phyloP scores from a whole-genome alignment of 2,888 invertebrate genomes.

The Calameuta pallipes region DNA sequence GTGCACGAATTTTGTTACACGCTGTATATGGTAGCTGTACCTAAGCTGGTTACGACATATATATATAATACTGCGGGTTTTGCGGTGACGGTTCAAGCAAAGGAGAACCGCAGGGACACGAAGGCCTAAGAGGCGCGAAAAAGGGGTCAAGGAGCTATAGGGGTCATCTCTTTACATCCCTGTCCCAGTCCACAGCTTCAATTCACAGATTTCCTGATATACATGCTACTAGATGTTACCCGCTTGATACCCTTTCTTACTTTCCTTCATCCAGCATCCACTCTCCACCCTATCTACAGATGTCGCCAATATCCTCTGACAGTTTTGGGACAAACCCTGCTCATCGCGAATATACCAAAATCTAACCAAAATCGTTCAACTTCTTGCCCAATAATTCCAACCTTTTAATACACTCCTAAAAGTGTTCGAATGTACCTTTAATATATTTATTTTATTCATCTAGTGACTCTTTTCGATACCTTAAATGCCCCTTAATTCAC shows the following conservation, averaged over 20 bases:
- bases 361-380: not conserved
- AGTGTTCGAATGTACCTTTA: too few relatives aligned
- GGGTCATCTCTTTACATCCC: not conserved
- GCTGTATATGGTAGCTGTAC: not conserved
- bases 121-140: not conserved
- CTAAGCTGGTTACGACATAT: not conserved
- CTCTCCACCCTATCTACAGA: not conserved
- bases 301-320: not conserved
- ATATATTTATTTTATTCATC: too few relatives aligned
- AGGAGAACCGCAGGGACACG: not conserved
- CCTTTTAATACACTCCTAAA: not conserved
- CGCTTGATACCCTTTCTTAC: constrained; percentile 13
- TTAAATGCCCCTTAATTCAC: too few relatives aligned
- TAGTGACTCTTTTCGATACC: too few relatives aligned
- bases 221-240: constrained; percentile 34
- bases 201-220: constrained; percentile 24
- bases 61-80: not conserved
- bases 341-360: not conserved
- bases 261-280: not conserved
- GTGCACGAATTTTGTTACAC: not conserved
- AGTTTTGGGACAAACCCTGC: not conserved
- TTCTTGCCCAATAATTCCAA: not conserved
- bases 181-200: not conserved
- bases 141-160: not conserved
- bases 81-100: not conserved